Evolutionary conservation across 2,797 vertebrate species (phyloP).

Genomic region (Parauchenoglanis ngamensis): DNA sequence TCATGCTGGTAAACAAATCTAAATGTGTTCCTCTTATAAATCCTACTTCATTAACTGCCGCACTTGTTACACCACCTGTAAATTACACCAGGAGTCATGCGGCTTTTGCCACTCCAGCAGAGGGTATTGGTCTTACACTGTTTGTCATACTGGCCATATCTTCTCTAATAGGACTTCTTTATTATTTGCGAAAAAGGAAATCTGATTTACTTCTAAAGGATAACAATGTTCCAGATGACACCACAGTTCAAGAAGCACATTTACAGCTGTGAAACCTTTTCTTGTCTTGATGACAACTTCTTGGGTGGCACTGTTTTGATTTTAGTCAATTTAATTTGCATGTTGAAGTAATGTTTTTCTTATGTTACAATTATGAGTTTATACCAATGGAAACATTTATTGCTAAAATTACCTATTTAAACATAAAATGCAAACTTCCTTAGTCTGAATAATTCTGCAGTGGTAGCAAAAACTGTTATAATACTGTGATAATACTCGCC

Average conservation of each 20-base stretch:
- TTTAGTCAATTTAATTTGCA: neutral
- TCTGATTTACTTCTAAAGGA: neutral
- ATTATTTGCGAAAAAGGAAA: constrained; percentile 54
- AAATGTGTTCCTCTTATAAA: constrained; percentile 52
- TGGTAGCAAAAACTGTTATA: no score
- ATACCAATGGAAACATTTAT: no score
- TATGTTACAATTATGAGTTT: neutral
- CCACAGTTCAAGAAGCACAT: neutral
- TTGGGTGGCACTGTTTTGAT: neutral
- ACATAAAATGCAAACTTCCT: no score
- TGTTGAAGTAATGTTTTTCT: neutral
- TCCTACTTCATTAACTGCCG: neutral
- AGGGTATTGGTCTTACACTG: constrained; percentile 65
- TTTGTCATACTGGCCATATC: constrained; percentile 48
- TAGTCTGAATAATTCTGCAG: no score
- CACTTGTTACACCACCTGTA: neutral
- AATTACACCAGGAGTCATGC: constrained; percentile 18
- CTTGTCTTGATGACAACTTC: neutral
- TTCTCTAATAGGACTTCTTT: constrained; percentile 47
- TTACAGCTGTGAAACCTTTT: neutral
- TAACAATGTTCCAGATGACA: neutral
- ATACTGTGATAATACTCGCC: no score
- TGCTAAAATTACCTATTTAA: no score
- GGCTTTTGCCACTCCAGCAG: neutral
- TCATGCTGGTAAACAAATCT: constrained; percentile 36